Evolutionary conservation across 2,113 vertebrate species (phyloP), one percentile per base, ranked within the genome.

Genomic region (Phaethornis superciliosus): DNA sequence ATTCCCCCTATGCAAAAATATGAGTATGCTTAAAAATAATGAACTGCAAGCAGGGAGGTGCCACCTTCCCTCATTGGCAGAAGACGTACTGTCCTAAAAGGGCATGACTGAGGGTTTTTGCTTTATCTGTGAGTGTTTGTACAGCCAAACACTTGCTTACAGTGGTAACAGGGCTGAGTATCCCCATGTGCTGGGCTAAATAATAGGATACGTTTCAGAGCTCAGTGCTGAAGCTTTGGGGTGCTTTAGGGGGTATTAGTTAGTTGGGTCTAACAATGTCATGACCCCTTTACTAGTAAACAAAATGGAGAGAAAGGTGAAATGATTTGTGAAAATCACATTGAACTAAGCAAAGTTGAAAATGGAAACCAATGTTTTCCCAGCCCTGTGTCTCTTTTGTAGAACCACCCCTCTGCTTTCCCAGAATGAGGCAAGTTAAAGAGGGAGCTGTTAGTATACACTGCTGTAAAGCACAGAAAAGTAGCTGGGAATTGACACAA

Each of bases 401-500:
- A 72, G 20, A 89, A 13, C 26, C 17, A 71, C 27, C 32, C 12
- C 30, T 88, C 60, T 70, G 27, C 40, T 89, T 78, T 83, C 90
- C 81, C 86, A 93, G 91, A 94, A 92, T 12, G 74, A 79, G 81
- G n/a, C 44, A 78, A 74, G 76, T 82, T 89, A 81, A 91, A 74
- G 21, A 16, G 35, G 18, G 8, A 46, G 15, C n/a, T 56, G 55
- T 56, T 56, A 32, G 32, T n/a, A n/a, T 35, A 69, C 14, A 15
- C 4, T n/a, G 37, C 44, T 81, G n/a, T 75, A 81, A 91, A 93
- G 79, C 75, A 91, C 56, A 59, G 72, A 42, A 77, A 90, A 95
- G 94, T 93, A 90, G 85, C 89, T 96, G 30, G 47, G 26, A 96
- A 96, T 49, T 79, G 42, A 84, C 67, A 88, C 63, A 86, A 79